Evolutionary conservation across 1,140 invertebrate species (phyloP), one percentile per base, ranked within the genome.

Genomic region (Drosophila chauvacae): DNA sequence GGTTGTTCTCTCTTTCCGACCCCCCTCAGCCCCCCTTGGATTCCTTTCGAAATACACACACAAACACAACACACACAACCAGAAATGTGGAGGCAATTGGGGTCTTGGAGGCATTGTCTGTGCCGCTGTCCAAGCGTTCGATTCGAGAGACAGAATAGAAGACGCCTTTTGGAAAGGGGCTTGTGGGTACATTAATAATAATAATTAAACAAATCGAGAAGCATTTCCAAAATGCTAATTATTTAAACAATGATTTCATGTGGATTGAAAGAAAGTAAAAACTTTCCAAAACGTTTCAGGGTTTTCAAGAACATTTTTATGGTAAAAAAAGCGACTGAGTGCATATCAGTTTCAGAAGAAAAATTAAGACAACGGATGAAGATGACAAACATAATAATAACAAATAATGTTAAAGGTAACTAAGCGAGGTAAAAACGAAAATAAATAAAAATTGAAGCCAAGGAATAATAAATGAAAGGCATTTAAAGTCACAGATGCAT

Each of bases 1-100:
- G 66, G 53, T 37, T 23, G 44, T 71, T 70, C 35, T 71, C 39
- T 55, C 42, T 62, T 39, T 39, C 56, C 26, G 14, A 16, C 35
- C 28, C 26, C 28, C n/a, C 14, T 28, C 35, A 37, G 11, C n/a
- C 18, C 51, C 53, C 35, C 20, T 18, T 23, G 53, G 53, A 56
- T 56, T 56, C 53, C 53, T 56, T 56, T 56, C 53, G 35, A 56
- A 56, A 56, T 16, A 16, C 51, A 37, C 51, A 53, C 11, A 53
- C 26, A 48, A 14, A 28, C 47, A 48, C 45, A 45, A 50, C 26
- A 50, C 26, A 30, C 44, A 50, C 18, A 37, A 37, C 7, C 18
- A 55, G 13, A 55, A 37, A 37, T 37, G 33, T 37, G 13, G 20
- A 55, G 51, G 51, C 51, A 55, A 55, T 37, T 37, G 53, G 53